A percentile compares a stretch with the other conserved stretches of the same genome.
phyloP scores from a whole-genome alignment of 2,797 vertebrate genomes.

The Odontamblyopus lacepedii region DNA sequence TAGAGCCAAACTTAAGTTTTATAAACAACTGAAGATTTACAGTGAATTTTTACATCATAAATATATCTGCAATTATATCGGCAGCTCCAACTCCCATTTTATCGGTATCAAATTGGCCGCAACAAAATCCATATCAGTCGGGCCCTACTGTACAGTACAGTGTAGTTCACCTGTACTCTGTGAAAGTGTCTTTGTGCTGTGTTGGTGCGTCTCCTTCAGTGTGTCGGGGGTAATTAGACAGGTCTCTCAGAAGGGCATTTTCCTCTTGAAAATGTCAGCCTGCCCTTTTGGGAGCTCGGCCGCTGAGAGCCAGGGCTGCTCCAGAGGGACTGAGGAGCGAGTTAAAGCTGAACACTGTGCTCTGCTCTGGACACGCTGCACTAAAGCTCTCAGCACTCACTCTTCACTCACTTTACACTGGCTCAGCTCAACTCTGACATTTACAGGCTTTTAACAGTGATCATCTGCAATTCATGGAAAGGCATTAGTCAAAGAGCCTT shows the following conservation, averaged over 20 bases:
- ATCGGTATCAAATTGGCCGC: too few relatives aligned
- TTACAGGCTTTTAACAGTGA: not conserved
- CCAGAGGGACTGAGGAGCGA: constrained; percentile 48
- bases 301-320: constrained; percentile 59
- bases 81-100: too few relatives aligned
- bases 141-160: not conserved
- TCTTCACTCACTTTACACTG: constrained; percentile 25
- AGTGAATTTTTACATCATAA: too few relatives aligned
- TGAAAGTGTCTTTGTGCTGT: constrained; percentile 1
- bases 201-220: constrained; percentile 14
- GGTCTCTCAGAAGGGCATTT: constrained; percentile 63
- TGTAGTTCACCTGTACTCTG: not conserved
- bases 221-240: constrained; percentile 68
- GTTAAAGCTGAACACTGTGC: constrained; percentile 49
- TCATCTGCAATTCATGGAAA: not conserved
- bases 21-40: too few relatives aligned
- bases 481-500: not conserved
- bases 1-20: too few relatives aligned
- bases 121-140: too few relatives aligned
- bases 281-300: constrained; percentile 75
- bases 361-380: constrained; percentile 26
- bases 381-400: constrained; percentile 36
- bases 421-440: not conserved
- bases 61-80: too few relatives aligned
- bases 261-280: constrained; percentile 77